Conservation (phyloP, 2,113 vertebrate genomes). For the Engystomops pustulosus region DNA sequence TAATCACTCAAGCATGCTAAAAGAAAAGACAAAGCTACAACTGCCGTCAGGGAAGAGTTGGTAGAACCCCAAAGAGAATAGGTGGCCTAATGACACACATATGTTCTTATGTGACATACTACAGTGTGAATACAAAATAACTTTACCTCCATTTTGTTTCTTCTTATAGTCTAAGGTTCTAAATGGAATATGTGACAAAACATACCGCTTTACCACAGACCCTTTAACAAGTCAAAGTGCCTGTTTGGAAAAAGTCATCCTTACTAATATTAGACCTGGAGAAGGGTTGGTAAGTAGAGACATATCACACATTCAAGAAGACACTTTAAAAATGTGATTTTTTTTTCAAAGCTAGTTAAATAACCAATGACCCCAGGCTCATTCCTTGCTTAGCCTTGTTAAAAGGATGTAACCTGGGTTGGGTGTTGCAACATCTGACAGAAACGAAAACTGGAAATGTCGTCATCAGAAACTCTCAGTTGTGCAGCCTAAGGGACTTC, state of each 20-base stretch:
- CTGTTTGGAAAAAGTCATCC: conserved; percentile 87
- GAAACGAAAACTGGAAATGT: neutral
- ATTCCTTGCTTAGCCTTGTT: neutral
- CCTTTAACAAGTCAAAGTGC: conserved; percentile 81
- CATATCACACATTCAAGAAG: no score
- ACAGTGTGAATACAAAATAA: no score
- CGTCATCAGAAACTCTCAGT: neutral
- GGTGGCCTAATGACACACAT: no score
- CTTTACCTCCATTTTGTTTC: neutral
- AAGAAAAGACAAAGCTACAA: no score
- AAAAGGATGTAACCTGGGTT: neutral
- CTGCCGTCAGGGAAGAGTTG: no score
- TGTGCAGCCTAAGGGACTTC: neutral
- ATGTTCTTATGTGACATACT: no score
- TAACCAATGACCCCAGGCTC: neutral
- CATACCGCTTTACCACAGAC: conserved; percentile 79
- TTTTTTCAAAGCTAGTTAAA: neutral
- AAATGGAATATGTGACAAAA: conserved; percentile 90
- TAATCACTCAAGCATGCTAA: no score
- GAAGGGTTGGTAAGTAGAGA: conserved; percentile 88
- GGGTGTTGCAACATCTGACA: neutral
- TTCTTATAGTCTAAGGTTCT: conserved; percentile 84
- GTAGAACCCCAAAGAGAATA: no score
- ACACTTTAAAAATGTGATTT: neutral
- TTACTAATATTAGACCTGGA: conserved; percentile 83